phyloP scores from a whole-genome alignment of 2,113 vertebrate genomes.

The Delphinus delphis region DNA sequence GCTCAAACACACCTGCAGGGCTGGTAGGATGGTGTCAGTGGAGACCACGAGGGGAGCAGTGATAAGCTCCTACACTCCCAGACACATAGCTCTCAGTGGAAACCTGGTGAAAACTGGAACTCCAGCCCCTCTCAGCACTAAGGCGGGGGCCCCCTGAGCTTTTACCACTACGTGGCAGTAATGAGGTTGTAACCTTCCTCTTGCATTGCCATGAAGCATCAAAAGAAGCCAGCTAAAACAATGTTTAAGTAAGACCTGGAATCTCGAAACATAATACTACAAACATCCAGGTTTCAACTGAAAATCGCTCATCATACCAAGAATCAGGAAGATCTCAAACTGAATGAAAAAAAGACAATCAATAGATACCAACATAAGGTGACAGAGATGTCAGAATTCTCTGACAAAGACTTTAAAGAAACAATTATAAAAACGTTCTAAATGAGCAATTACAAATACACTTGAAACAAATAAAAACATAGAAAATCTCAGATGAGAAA shows the following conservation, averaged over 20 bases:
- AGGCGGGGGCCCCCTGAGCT: background rate
- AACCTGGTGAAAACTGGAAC: background rate
- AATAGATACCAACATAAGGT: background rate
- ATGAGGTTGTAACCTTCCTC: background rate
- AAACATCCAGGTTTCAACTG: background rate
- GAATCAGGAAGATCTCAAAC: background rate
- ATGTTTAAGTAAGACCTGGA: background rate
- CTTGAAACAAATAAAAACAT: background rate
- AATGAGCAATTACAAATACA: background rate
- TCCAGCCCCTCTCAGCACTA: background rate
- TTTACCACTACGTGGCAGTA: background rate
- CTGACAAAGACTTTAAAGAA: background rate
- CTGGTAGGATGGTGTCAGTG: background rate
- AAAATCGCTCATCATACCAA: background rate
- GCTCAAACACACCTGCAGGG: background rate
- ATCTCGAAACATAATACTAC: background rate
- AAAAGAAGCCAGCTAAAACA: background rate
- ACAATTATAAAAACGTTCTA: background rate
- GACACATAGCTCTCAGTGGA: no score
- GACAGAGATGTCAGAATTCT: background rate
- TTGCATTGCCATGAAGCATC: background rate
- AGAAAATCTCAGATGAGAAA: background rate
- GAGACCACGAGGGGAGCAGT: background rate
- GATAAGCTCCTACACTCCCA: background rate
- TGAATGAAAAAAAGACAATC: background rate